phyloP scores from a whole-genome alignment of 1,140 invertebrate genomes.

The Drosophila funebris region DNA sequence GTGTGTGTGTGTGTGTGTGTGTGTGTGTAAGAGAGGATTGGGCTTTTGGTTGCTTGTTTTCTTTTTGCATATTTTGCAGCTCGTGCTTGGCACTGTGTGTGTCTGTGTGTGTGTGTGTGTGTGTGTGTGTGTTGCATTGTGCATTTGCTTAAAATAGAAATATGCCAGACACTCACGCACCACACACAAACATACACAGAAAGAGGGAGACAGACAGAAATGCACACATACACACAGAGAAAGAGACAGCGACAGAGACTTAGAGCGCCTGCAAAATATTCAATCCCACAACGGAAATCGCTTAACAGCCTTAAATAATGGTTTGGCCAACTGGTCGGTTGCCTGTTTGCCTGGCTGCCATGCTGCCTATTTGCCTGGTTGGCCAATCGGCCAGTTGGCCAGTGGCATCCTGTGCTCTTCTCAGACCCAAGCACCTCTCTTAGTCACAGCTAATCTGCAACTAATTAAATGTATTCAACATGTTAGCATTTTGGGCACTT shows the following conservation, averaged over 20 bases:
- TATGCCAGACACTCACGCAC: slow-evolving; percentile 38
- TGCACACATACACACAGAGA: background rate
- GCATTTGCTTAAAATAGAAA: slow-evolving; percentile 51
- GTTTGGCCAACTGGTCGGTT: slow-evolving; percentile 23
- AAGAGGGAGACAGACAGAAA: slow-evolving; percentile 1
- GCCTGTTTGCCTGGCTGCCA: background rate
- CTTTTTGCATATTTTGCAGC: slow-evolving; percentile 6
- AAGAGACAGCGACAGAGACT: background rate
- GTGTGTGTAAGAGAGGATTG: slow-evolving; percentile 20
- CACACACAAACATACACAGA: slow-evolving; percentile 5
- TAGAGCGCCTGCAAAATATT: slow-evolving; percentile 49
- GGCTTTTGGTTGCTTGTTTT: slow-evolving; percentile 25
- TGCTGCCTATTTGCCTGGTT: background rate
- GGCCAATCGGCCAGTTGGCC: background rate
- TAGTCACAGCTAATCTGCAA: slow-evolving; percentile 22
- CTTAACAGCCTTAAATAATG: slow-evolving; percentile 68
- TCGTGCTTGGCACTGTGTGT: slow-evolving; percentile 10
- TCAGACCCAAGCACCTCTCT: background rate
- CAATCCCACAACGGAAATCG: slow-evolving; percentile 68
- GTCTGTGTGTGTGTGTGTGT: slow-evolving; percentile 19
- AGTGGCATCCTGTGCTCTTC: background rate
- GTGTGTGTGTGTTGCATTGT: slow-evolving; percentile 31
- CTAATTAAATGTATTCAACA: slow-evolving; percentile 43
- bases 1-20: slow-evolving; percentile 8
- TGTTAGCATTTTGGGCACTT: slow-evolving; percentile 31